Base-by-base conservation (phyloP, 1,140 invertebrate genomes). In the Camponotus pennsylvanicus region DNA sequence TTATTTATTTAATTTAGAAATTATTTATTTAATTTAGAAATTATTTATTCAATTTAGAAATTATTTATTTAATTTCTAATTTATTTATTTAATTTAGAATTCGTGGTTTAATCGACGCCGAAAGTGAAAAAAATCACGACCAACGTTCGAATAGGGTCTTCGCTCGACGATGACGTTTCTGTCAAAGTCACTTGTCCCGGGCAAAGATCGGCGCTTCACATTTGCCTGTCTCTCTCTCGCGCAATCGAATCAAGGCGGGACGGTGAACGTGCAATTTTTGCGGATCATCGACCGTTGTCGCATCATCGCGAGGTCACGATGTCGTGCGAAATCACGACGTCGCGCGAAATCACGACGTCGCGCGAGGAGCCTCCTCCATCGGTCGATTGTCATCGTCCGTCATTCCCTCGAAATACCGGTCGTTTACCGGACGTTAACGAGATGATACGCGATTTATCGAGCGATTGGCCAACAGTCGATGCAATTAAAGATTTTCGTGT, bases 311-410 rank as follows among this genome's bases (percentile, higher is more conserved):
- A 34, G 67, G 52, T 82, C 67, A 45, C 67, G 42, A 61, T 57
- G 37, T 80, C 77, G 45, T 80, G 52, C 27, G 21, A 21, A 21
- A 21, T 21, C 21, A 21, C 21, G 21, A n/a, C n/a, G n/a, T n/a
- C n/a, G n/a, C 1, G 27, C 27, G 52, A 73, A 73, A 82, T 59
- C 67, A 59, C 67, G 67, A 80, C n/a, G 63, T 80, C 64, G 55
- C 34, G 42, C 34, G 45, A 49, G 34, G 8, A 21, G 42, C 2
- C 21, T 32, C n/a, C 42, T 42, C 37, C 32, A 80, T 73, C 45
- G 52, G 40, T 61, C 79, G 18, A 67, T 66, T 37, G 32, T 85
- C 67, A 55, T 18, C 37, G 37, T 42, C 66, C 66, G 67, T 85
- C 55, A 79, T 64, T 34, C 21, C 37, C 34, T 8, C 18, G 40